phyloP scores from a whole-genome alignment of 2,888 invertebrate genomes.

The Athetis lepigone region DNA sequence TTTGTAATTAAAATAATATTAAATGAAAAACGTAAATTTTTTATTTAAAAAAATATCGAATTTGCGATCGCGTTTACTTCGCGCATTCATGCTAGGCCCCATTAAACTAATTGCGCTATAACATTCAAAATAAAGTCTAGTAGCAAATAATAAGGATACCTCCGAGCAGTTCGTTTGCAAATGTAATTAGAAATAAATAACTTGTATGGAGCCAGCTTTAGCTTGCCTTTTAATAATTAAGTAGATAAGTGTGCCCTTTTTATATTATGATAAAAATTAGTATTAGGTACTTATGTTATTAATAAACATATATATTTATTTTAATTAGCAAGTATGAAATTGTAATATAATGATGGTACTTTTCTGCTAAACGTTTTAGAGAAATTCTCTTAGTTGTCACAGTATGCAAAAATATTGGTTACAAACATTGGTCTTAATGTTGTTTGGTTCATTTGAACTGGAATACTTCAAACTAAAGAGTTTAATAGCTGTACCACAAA shows the following conservation, averaged over 20 bases:
- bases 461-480: neutral
- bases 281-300: slow-evolving; percentile 15
- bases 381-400: too few species aligned
- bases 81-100: neutral
- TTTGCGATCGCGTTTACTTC: neutral
- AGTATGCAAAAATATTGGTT: too few species aligned
- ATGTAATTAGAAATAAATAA: slow-evolving; percentile 35
- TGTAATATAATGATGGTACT: neutral
- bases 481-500: slow-evolving; percentile 3
- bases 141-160: slow-evolving; percentile 21
- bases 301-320: slow-evolving; percentile 8
- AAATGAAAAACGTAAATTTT: too few species aligned
- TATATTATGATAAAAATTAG: slow-evolving; percentile 20
- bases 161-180: slow-evolving; percentile 32
- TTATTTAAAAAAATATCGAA: neutral
- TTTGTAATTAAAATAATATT: too few species aligned
- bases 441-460: neutral
- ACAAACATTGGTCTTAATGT: too few species aligned
- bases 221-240: slow-evolving; percentile 18
- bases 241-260: slow-evolving; percentile 23
- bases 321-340: slow-evolving; percentile 1
- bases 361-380: neutral
- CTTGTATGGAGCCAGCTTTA: slow-evolving; percentile 2
- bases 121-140: slow-evolving; percentile 32
- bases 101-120: slow-evolving; percentile 9